Evolutionary conservation across 2,888 invertebrate genomes (phyloP).

Genomic region (Orchesellides sinensis): DNA sequence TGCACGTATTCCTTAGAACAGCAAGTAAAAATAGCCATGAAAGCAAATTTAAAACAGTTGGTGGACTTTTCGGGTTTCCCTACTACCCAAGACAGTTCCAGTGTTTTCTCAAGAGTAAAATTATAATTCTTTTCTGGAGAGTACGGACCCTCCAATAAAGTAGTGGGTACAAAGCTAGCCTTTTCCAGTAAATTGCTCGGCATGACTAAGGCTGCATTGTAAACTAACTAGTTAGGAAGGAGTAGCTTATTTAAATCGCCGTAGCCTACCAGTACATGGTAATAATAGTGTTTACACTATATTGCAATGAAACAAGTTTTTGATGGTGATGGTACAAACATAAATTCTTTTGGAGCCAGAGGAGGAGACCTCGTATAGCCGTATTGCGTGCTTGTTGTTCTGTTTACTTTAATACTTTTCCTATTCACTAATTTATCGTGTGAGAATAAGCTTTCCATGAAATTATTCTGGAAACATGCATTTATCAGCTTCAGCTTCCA

Average conservation of each 20-base stretch:
- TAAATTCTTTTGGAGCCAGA: slow-evolving; percentile 32
- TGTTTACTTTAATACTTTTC: too few species aligned
- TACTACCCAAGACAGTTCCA: not conserved
- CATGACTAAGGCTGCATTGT: slow-evolving; percentile 1
- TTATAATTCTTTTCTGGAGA: slow-evolving; percentile 41
- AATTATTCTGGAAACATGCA: too few species aligned
- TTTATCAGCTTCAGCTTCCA: too few species aligned
- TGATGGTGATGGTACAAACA: slow-evolving; percentile 32
- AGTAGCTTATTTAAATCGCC: not conserved
- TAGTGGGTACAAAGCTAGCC: not conserved
- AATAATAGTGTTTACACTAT: slow-evolving; percentile 9
- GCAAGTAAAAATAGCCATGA: slow-evolving; percentile 29
- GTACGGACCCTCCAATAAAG: slow-evolving; percentile 31
- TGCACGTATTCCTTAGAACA: slow-evolving; percentile 25
- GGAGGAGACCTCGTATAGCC: slow-evolving; percentile 33
- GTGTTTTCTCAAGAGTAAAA: slow-evolving; percentile 49
- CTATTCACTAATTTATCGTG: too few species aligned
- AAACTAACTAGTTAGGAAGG: too few species aligned
- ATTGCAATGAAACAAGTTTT: slow-evolving; percentile 7
- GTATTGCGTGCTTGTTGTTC: slow-evolving; percentile 30
- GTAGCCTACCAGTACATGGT: too few species aligned
- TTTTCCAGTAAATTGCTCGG: slow-evolving; percentile 19
- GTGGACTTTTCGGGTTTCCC: slow-evolving; percentile 1
- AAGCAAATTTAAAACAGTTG: slow-evolving; percentile 44
- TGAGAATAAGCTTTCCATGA: too few species aligned